These are phyloP conservation scores for Phrynocephalus forsythii DNA, from an alignment of 2,797 vertebrate genomes.

Conservation along the genomic window DNA sequence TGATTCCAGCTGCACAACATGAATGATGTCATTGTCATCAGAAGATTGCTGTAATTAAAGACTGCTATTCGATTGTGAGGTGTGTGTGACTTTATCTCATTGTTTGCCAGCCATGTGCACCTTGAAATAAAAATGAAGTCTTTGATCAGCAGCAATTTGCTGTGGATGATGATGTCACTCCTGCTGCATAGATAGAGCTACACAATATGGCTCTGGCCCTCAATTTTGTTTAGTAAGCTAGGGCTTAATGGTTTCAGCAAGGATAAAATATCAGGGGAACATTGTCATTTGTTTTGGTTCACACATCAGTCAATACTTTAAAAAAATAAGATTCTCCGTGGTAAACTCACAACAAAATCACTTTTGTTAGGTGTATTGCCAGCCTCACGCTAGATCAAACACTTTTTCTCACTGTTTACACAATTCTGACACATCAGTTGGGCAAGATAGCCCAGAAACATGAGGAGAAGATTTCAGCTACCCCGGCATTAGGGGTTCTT, in stretches of 20 bases:
- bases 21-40: too few relatives aligned
- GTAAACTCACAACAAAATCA: background rate
- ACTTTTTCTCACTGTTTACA: background rate
- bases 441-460: background rate
- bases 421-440: background rate
- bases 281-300: background rate
- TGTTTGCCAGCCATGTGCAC: too few relatives aligned
- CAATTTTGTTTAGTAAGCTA: background rate
- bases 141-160: too few relatives aligned
- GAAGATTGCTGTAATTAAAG: too few relatives aligned
- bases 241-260: background rate
- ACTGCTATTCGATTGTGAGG: too few relatives aligned
- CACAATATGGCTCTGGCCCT: too few relatives aligned
- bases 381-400: background rate
- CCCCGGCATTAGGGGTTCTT: too few relatives aligned
- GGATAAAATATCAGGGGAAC: background rate
- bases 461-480: background rate
- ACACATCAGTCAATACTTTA: background rate
- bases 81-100: too few relatives aligned
- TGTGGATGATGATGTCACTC: too few relatives aligned
- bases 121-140: too few relatives aligned
- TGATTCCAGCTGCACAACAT: too few relatives aligned
- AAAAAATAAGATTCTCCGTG: background rate
- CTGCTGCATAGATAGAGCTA: too few relatives aligned
- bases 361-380: background rate